Percentiles rank a stretch among this genome's conserved stretches.
Conservation (phyloP, 2,888 invertebrate species). For the Drosophila testacea region DNA sequence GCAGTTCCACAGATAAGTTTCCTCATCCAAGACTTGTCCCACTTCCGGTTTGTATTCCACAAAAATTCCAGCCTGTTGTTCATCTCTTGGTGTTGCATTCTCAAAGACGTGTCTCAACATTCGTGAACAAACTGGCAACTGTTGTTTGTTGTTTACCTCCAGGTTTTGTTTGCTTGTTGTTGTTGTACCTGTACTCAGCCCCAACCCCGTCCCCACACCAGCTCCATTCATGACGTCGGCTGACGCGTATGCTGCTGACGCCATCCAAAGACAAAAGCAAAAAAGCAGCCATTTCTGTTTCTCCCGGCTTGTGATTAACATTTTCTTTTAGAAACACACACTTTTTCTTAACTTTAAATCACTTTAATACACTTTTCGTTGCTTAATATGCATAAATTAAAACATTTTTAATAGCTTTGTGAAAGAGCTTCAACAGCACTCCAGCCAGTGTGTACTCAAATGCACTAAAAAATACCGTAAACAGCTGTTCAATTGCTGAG, state of each 20-base stretch:
- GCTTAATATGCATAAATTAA: slow-evolving; percentile 38
- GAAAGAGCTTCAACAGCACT: slow-evolving; percentile 28
- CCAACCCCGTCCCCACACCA: slow-evolving; percentile 25
- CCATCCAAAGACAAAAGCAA: slow-evolving; percentile 48
- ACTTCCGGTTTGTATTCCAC: slow-evolving; percentile 85
- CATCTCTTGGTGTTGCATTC: slow-evolving; percentile 85
- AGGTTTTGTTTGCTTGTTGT: slow-evolving; percentile 41
- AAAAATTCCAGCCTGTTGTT: slow-evolving; percentile 87
- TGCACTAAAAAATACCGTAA: slow-evolving; percentile 23
- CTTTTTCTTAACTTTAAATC: slow-evolving; percentile 12
- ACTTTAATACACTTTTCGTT: slow-evolving; percentile 34
- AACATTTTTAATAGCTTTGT: slow-evolving; percentile 41
- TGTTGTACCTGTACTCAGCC: slow-evolving; percentile 9
- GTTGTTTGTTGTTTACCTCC: slow-evolving; percentile 27
- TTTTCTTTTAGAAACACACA: slow-evolving; percentile 23
- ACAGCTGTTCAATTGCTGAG: slow-evolving; percentile 59
- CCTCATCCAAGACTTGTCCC: slow-evolving; percentile 85
- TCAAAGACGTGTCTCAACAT: slow-evolving; percentile 84
- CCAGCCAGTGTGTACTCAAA: slow-evolving; percentile 14
- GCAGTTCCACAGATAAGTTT: slow-evolving; percentile 89
- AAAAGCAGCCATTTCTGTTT: slow-evolving; percentile 27
- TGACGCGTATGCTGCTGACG: slow-evolving; percentile 64
- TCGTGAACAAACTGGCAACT: slow-evolving; percentile 77
- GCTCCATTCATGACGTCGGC: slow-evolving; percentile 59
- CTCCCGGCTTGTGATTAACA: slow-evolving; percentile 12